Evolutionary conservation across 2,797 vertebrate genomes (phyloP).

Genomic region (Lepidocolaptes lacrymiger): DNA sequence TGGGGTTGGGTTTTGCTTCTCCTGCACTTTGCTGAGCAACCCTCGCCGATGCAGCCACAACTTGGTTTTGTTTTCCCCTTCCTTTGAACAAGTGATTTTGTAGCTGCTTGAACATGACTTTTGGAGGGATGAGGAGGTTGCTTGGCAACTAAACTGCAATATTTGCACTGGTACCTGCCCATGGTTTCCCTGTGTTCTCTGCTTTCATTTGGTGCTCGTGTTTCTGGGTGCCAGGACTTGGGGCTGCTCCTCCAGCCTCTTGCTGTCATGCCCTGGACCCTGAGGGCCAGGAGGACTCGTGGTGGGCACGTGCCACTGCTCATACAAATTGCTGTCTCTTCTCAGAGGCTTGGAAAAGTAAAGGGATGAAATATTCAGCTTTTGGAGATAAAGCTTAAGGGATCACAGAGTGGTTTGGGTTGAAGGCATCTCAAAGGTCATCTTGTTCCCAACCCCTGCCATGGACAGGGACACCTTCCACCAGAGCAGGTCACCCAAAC

Average conservation of each 20-base stretch:
- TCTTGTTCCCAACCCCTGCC: fast-evolving
- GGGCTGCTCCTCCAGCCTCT: fast-evolving
- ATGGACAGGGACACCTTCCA: not conserved
- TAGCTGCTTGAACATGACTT: conserved; percentile 3
- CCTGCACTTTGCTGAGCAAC: not conserved
- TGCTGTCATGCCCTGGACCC: fast-evolving
- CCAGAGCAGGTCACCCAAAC: not conserved
- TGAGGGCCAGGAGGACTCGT: fast-evolving
- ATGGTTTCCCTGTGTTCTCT: not conserved
- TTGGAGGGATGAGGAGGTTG: conserved; percentile 27
- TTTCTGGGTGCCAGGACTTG: fast-evolving
- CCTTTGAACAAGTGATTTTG: conserved; percentile 1
- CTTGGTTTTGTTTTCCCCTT: not conserved
- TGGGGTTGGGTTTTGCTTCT: not conserved
- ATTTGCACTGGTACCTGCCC: not conserved
- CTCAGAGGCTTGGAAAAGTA: no score
- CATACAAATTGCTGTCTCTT: not conserved
- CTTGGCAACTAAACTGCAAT: conserved; percentile 43
- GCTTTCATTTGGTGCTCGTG: fast-evolving
- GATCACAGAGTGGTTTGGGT: not conserved
- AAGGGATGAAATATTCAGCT: not conserved
- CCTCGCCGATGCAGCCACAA: not conserved
- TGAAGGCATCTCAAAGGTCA: not conserved
- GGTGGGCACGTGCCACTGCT: fast-evolving
- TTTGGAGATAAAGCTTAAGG: not conserved